Percentiles rank a stretch among this genome's conserved stretches.
Conservation (phyloP, 2,888 invertebrate species). For the Stenichneumon culpator region DNA sequence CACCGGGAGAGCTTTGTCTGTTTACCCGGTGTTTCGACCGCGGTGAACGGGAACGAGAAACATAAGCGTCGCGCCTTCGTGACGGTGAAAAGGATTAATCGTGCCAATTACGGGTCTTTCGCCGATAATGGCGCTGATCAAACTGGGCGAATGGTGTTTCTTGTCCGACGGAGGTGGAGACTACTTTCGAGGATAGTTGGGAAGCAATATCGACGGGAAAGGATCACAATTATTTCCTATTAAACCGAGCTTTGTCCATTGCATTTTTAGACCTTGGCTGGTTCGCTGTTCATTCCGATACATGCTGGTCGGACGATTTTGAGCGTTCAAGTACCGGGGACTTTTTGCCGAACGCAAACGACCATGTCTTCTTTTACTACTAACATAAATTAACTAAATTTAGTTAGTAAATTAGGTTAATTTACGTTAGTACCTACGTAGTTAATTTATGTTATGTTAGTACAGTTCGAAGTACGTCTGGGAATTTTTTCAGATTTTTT, state of each 20-base stretch:
- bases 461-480: too few species aligned
- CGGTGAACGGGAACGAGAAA: conserved; percentile 40
- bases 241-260: conserved; percentile 28
- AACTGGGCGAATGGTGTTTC: neutral
- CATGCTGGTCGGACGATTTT: conserved; percentile 28
- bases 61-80: conserved; percentile 17
- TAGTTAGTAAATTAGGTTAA: too few species aligned
- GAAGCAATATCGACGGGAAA: neutral
- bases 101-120: conserved; percentile 13
- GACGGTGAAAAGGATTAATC: conserved; percentile 26
- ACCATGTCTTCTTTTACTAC: too few species aligned
- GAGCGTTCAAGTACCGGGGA: too few species aligned
- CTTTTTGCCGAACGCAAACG: too few species aligned
- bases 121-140: neutral
- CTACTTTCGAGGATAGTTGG: neutral
- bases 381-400: too few species aligned
- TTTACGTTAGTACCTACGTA: too few species aligned
- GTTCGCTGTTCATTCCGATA: conserved; percentile 37
- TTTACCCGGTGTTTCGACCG: conserved; percentile 33
- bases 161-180: neutral
- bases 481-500: too few species aligned
- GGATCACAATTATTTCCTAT: conserved; percentile 29
- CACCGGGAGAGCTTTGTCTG: conserved; percentile 59
- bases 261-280: conserved; percentile 1
- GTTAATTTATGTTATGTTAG: too few species aligned